Evolutionary conservation across 2,113 vertebrate genomes (phyloP).

Genomic region (Callipepla squamata): DNA sequence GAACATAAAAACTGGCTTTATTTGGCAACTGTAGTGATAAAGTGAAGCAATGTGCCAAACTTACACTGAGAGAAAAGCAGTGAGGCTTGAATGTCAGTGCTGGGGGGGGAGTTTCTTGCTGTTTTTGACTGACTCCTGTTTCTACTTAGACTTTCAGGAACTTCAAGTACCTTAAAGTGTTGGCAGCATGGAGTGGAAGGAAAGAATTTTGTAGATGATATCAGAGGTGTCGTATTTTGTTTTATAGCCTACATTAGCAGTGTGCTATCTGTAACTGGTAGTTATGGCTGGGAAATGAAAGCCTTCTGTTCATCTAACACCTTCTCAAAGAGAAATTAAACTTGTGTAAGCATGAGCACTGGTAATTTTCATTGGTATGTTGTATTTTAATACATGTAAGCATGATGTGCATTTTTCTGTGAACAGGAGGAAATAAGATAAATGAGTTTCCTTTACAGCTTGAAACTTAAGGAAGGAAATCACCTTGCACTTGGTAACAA

Average conservation of each 20-base stretch:
- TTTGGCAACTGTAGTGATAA: neutral
- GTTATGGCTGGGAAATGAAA: neutral
- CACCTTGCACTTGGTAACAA: neutral
- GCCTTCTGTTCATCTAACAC: neutral
- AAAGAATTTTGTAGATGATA: neutral
- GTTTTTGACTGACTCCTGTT: neutral
- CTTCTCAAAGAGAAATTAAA: neutral
- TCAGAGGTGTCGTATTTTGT: neutral
- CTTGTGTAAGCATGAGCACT: no score
- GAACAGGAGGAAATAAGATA: neutral
- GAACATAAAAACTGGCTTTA: neutral
- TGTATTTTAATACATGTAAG: neutral
- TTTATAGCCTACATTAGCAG: neutral
- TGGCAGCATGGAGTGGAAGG: neutral
- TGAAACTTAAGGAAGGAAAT: neutral
- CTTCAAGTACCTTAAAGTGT: neutral
- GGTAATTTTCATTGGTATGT: neutral
- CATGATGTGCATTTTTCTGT: neutral
- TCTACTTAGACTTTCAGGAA: neutral
- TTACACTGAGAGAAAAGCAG: neutral
- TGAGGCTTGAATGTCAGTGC: neutral
- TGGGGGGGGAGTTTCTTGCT: neutral
- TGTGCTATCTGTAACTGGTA: neutral
- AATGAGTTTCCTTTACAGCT: neutral
- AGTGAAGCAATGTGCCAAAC: neutral